Evolutionary conservation across 2,113 vertebrate species (phyloP).

Genomic region (Mungos mungo): DNA sequence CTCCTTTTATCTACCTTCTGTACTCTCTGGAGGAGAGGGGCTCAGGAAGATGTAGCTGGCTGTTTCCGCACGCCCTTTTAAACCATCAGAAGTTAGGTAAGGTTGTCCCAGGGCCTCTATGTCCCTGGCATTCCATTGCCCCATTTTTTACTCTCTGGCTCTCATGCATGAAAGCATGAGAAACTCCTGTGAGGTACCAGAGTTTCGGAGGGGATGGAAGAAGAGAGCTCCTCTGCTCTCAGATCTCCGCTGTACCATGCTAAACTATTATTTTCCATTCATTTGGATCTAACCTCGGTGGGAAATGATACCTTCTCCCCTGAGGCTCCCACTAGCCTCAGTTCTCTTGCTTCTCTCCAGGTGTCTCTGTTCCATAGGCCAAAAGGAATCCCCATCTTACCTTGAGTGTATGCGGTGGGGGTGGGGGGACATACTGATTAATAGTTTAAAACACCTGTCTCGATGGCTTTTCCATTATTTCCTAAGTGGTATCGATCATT

Average conservation of each 20-base stretch:
- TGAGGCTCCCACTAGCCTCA: background rate
- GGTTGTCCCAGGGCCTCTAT: background rate
- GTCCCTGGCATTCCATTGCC: background rate
- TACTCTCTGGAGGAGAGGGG: background rate
- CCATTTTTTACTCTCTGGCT: background rate
- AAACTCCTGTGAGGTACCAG: background rate
- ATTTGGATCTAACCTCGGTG: background rate
- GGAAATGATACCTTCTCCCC: background rate
- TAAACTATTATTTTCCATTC: background rate
- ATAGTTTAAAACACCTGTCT: background rate
- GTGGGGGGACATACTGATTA: background rate
- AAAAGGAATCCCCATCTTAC: background rate
- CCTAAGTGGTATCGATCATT: background rate
- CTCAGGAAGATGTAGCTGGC: background rate
- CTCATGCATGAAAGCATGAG: too few species aligned
- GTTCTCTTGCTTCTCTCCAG: background rate
- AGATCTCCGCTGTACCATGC: background rate
- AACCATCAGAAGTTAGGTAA: background rate
- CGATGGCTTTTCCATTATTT: background rate
- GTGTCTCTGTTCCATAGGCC: background rate
- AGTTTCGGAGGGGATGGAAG: background rate
- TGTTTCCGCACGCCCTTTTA: background rate
- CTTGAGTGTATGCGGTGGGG: accelerated
- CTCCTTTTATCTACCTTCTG: background rate
- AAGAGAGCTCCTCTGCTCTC: background rate